A percentile compares a stretch with the other conserved stretches of the same genome.
Evolutionary conservation across 2,113 vertebrate species (phyloP).

Genomic region (Hydrolagus affinis): DNA sequence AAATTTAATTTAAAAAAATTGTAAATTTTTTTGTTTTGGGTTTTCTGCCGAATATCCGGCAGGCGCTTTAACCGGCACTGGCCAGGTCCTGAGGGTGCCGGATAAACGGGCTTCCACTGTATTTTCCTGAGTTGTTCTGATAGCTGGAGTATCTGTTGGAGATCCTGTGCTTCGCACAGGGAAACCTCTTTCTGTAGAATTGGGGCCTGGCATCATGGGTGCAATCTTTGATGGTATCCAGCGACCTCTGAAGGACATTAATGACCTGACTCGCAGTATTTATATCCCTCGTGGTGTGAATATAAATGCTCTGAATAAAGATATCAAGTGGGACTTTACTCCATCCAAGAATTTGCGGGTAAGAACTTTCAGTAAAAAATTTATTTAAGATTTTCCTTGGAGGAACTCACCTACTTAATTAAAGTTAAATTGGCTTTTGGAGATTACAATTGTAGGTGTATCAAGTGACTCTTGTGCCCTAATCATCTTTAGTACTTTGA

Average conservation of each 20-base stretch:
- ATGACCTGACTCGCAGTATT: conserved; percentile 81
- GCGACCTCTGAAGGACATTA: conserved; percentile 87
- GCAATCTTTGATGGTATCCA: conserved; percentile 98
- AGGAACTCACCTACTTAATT: too few relatives aligned
- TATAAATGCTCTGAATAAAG: conserved; percentile 81
- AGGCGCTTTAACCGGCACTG: too few relatives aligned
- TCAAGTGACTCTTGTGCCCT: too few relatives aligned
- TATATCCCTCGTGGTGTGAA: conserved; percentile 96
- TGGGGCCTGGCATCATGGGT: conserved; percentile 95
- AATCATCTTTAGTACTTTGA: too few relatives aligned
- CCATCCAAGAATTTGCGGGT: conserved; percentile 82
- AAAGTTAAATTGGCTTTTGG: too few relatives aligned
- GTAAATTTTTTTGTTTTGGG: too few relatives aligned
- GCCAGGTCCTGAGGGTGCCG: too few relatives aligned
- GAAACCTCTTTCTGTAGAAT: conserved; percentile 88
- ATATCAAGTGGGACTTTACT: conserved; percentile 87
- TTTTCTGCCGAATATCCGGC: too few relatives aligned
- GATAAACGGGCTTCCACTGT: too few relatives aligned
- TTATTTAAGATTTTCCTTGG: not conserved
- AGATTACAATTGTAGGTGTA: too few relatives aligned
- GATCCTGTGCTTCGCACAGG: conserved; percentile 93
- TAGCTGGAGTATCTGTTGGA: conserved; percentile 90
- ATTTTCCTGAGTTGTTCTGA: conserved; percentile 64
- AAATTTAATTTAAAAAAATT: too few relatives aligned
- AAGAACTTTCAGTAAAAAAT: conserved; percentile 38